phyloP scores from a whole-genome alignment of 1,140 invertebrate genomes.

The Pissodes strobi region DNA sequence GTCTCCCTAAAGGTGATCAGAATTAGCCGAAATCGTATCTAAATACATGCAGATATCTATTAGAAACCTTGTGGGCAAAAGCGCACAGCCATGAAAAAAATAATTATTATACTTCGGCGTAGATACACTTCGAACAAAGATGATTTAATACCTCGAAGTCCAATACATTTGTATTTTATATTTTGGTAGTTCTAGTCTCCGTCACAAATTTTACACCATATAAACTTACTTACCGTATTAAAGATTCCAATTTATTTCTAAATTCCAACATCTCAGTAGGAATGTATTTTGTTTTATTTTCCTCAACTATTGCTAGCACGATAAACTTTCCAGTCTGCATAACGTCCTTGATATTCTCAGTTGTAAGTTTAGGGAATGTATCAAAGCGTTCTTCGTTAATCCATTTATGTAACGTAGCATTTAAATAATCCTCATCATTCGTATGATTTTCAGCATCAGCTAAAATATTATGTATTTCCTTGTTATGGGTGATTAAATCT shows the following conservation, averaged over 20 bases:
- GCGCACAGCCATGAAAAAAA: too few species aligned
- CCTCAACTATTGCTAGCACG: constrained; percentile 83
- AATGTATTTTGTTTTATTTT: constrained; percentile 81
- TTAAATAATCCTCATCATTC: constrained; percentile 58
- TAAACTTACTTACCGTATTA: constrained; percentile 60
- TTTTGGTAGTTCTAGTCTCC: neutral
- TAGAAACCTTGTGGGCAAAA: too few species aligned
- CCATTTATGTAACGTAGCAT: constrained; percentile 79
- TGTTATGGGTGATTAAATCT: too few species aligned
- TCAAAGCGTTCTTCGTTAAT: constrained; percentile 89
- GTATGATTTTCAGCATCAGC: too few species aligned
- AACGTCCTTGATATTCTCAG: constrained; percentile 81
- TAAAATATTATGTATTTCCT: too few species aligned
- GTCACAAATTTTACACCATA: too few species aligned
- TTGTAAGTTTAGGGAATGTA: constrained; percentile 85
- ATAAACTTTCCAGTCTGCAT: constrained; percentile 84
- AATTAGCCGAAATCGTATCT: too few species aligned
- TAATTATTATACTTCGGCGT: too few species aligned
- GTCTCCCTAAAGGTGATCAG: too few species aligned
- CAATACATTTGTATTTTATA: neutral
- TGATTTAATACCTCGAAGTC: too few species aligned
- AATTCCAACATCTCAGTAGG: constrained; percentile 81
- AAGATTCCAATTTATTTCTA: constrained; percentile 80
- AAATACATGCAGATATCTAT: too few species aligned
- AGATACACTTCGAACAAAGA: too few species aligned